A percentile compares a stretch with the other conserved stretches of the same genome.
These are phyloP conservation scores for Parasteatoda lunata DNA, from an alignment of 2,888 invertebrate species.

Conservation along the genomic window DNA sequence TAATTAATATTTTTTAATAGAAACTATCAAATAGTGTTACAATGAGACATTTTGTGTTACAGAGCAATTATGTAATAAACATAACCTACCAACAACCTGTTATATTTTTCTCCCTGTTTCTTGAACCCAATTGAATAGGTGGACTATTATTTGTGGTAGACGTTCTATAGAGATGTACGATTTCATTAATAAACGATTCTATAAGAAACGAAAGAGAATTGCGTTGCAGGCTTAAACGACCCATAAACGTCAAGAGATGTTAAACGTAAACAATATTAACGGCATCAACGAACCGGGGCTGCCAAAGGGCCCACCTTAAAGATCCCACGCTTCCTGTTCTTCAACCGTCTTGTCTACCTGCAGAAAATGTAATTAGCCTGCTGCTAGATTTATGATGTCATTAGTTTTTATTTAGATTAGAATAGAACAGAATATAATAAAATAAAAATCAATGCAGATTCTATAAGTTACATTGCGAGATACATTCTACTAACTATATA, in stretches of 20 bases:
- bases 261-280: conserved; percentile 67
- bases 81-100: background rate
- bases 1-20: too few relatives aligned
- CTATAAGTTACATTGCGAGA: too few relatives aligned
- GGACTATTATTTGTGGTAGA: background rate
- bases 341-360: background rate
- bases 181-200: conserved; percentile 65
- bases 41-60: background rate
- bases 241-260: conserved; percentile 63
- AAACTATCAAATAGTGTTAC: too few relatives aligned
- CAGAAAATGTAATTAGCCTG: background rate
- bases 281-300: conserved; percentile 20
- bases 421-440: too few relatives aligned
- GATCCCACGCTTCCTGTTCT: background rate
- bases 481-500: too few relatives aligned
- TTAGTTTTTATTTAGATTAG: too few relatives aligned
- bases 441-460: too few relatives aligned
- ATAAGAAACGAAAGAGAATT: conserved; percentile 43
- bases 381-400: too few relatives aligned
- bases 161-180: conserved; percentile 36
- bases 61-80: background rate
- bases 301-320: background rate
- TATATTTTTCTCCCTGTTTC: background rate
- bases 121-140: background rate
- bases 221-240: conserved; percentile 55